Evolutionary conservation across 1,140 invertebrate genomes (phyloP).

Genomic region (Halesus radiatus): DNA sequence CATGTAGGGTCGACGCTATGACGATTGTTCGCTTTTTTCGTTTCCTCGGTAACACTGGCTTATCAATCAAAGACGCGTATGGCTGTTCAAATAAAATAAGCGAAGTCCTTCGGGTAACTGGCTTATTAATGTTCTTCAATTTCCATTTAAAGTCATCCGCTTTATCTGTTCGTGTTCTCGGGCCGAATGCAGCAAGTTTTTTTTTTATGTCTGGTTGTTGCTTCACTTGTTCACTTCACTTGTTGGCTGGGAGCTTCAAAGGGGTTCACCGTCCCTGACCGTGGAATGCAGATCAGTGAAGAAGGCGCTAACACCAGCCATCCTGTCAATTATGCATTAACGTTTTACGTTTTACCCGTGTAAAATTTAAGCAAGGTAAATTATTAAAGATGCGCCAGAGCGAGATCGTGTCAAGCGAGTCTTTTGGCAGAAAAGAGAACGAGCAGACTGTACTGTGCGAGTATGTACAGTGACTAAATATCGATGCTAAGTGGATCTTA

Average conservation of each 20-base stretch:
- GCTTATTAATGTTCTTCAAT: neutral
- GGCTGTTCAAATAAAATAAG: neutral
- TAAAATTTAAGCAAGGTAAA: constrained; percentile 31
- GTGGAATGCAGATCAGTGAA: constrained; percentile 42
- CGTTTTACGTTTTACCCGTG: constrained; percentile 6
- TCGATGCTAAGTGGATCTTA: no score
- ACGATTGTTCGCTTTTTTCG: neutral
- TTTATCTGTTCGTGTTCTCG: no score
- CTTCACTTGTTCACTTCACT: no score
- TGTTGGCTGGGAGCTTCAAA: neutral
- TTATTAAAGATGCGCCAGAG: constrained; percentile 15
- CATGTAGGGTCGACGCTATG: neutral
- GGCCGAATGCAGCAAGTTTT: no score
- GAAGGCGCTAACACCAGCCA: constrained; percentile 35
- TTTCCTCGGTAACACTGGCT: neutral
- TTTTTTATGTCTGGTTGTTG: no score
- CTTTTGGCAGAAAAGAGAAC: neutral
- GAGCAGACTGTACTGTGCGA: neutral
- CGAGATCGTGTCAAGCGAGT: neutral
- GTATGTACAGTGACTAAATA: neutral
- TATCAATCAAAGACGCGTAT: neutral
- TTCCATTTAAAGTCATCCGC: neutral
- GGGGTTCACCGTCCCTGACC: constrained; percentile 16
- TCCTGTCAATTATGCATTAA: constrained; percentile 51
- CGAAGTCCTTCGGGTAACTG: neutral